Conservation (phyloP, 1,140 invertebrate genomes). For the Nephila pilipes region DNA sequence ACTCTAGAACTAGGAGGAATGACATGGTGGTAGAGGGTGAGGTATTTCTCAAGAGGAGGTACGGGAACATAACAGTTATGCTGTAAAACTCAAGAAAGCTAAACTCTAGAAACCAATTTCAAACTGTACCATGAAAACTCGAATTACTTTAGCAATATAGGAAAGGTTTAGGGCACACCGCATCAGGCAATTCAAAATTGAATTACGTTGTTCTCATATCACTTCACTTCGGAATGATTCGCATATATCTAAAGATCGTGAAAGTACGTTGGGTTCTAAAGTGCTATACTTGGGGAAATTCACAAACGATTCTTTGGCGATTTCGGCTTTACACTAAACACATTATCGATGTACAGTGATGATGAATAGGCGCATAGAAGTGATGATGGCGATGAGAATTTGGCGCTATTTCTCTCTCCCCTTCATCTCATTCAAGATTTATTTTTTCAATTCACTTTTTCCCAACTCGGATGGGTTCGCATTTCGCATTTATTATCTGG, state of each 20-base stretch:
- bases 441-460: slow-evolving; percentile 52
- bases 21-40: background rate
- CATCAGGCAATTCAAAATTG: slow-evolving; percentile 56
- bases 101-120: slow-evolving; percentile 44
- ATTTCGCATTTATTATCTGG: slow-evolving; percentile 42
- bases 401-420: slow-evolving; percentile 27
- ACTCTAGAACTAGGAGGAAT: slow-evolving; percentile 40
- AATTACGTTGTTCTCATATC: slow-evolving; percentile 43
- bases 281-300: slow-evolving; percentile 61
- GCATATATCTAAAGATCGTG: slow-evolving; percentile 54
- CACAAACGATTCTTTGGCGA: slow-evolving; percentile 61
- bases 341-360: slow-evolving; percentile 59
- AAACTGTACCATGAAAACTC: slow-evolving; percentile 58
- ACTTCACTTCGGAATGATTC: slow-evolving; percentile 21
- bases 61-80: slow-evolving; percentile 51
- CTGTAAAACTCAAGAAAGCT: slow-evolving; percentile 51
- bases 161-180: slow-evolving; percentile 38
- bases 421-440: slow-evolving; percentile 40
- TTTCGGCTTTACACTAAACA: slow-evolving; percentile 60
- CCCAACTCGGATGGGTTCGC: slow-evolving; percentile 25
- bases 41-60: background rate
- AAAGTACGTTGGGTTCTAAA: slow-evolving; percentile 62
- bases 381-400: slow-evolving; percentile 39
- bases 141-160: slow-evolving; percentile 56
- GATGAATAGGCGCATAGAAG: slow-evolving; percentile 51